Conservation (phyloP, 2,113 vertebrate species). For the Amazona guildingii region DNA sequence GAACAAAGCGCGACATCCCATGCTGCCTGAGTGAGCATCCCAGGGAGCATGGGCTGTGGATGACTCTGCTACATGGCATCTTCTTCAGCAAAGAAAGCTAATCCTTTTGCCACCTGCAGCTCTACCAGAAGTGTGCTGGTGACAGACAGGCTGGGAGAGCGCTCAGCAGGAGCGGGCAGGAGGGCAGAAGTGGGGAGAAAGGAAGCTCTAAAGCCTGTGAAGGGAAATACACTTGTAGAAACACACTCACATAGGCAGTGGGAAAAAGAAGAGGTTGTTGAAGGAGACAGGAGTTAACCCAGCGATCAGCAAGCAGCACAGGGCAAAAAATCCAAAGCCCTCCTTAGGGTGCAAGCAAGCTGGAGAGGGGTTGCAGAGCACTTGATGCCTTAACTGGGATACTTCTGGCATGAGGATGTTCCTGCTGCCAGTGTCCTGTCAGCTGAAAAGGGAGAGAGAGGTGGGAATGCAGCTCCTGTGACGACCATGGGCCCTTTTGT, state of each 20-base stretch:
- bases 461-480: rapidly evolving
- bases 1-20: not conserved
- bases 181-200: not conserved
- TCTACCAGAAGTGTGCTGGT: not conserved
- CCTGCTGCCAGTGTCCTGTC: rapidly evolving
- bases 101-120: not conserved
- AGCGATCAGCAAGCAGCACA: not conserved
- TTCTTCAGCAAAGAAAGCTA: not conserved
- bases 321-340: not conserved
- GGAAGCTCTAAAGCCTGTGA: not conserved
- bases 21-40: rapidly evolving
- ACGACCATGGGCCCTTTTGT: not conserved
- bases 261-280: not conserved
- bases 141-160: not conserved
- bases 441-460: not conserved
- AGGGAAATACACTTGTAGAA: not conserved
- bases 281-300: not conserved
- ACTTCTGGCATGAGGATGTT: not conserved
- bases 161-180: rapidly evolving
- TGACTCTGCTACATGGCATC: not conserved
- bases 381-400: not conserved
- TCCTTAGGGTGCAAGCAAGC: not conserved
- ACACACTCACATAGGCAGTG: not conserved
- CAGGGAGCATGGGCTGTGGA: rapidly evolving
- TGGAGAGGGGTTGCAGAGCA: not conserved